These are phyloP conservation scores for Poecilia picta DNA, from an alignment of 2,797 vertebrate genomes.

Conservation along the genomic window DNA sequence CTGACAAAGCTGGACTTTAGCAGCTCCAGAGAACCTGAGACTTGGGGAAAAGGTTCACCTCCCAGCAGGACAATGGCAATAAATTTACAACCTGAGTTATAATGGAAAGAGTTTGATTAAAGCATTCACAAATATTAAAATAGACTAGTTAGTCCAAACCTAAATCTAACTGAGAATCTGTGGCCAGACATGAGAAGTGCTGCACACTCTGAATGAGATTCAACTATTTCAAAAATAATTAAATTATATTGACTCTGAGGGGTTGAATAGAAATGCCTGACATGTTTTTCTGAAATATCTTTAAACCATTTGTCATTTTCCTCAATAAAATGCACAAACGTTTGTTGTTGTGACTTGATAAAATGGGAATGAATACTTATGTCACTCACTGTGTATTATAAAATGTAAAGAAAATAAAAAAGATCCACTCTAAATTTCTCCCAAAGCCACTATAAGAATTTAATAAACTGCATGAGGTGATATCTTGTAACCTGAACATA, in stretches of 20 bases:
- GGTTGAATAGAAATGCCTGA: not conserved
- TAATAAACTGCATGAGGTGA: not conserved
- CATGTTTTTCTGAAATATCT: not conserved
- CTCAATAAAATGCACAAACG: not conserved
- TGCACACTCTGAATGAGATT: not conserved
- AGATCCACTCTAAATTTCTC: not conserved
- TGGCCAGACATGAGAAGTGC: not conserved
- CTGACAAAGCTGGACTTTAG: not conserved
- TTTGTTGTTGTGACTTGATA: not conserved
- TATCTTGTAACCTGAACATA: slow-evolving; percentile 4
- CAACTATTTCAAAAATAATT: not conserved
- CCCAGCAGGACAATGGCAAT: not conserved
- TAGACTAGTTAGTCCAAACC: not conserved
- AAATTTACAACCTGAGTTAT: not conserved
- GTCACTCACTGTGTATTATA: not conserved
- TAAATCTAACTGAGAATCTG: not conserved
- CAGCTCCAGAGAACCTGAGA: not conserved
- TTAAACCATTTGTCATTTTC: not conserved
- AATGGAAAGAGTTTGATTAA: not conserved
- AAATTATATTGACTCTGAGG: not conserved
- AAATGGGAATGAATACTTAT: not conserved
- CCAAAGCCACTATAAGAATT: not conserved
- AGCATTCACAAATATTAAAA: not conserved
- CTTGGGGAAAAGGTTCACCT: not conserved
- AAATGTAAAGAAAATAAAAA: not conserved